phyloP scores from a whole-genome alignment of 2,797 vertebrate genomes.

The Ispidina picta region DNA sequence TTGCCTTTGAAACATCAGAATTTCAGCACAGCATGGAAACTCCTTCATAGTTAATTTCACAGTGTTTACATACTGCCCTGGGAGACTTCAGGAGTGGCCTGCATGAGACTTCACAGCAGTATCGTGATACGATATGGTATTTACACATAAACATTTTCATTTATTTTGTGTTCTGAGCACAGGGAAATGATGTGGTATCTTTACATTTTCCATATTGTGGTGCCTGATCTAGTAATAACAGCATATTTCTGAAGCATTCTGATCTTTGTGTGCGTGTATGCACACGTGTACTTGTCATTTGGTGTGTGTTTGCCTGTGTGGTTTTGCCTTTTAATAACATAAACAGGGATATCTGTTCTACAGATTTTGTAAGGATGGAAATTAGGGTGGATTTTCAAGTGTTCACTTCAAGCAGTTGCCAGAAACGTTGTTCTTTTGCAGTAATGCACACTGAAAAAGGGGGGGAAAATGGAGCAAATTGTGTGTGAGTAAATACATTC shows the following conservation, averaged over 20 bases:
- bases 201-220: background rate
- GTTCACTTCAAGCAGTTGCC: background rate
- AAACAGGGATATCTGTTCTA: background rate
- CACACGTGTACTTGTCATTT: background rate
- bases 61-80: background rate
- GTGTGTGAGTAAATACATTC: constrained; percentile 28
- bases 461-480: background rate
- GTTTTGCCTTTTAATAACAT: constrained; percentile 21
- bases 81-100: background rate
- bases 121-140: background rate
- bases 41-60: background rate
- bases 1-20: background rate
- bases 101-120: background rate
- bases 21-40: background rate
- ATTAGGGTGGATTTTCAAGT: constrained; percentile 25
- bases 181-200: background rate
- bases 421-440: background rate
- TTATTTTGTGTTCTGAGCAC: background rate
- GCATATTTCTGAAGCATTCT: constrained; percentile 5
- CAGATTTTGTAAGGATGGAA: background rate
- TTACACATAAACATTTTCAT: constrained; percentile 4
- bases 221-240: background rate
- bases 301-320: background rate
- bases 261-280: background rate
- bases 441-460: background rate